These are phyloP conservation scores for Parus major DNA, from an alignment of 2,113 vertebrate genomes.

Conservation along the genomic window DNA sequence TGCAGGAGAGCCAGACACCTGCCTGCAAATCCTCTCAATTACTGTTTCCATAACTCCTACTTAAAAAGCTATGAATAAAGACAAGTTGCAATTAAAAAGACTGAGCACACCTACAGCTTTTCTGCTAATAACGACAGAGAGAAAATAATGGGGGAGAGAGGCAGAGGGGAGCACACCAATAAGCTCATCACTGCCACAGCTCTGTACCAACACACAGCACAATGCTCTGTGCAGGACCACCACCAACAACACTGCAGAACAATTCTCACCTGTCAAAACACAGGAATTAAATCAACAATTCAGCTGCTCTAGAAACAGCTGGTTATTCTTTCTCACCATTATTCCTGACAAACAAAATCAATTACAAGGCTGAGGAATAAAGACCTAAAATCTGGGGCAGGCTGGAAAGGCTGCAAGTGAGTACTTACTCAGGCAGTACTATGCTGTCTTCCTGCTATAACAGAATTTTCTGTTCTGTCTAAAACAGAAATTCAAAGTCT, in stretches of 20 bases:
- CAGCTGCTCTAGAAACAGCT: neutral
- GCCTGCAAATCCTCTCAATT: constrained; percentile 34
- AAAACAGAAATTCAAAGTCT: neutral
- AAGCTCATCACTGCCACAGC: neutral
- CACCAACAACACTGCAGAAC: neutral
- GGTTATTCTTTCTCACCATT: neutral
- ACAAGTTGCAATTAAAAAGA: constrained; percentile 52
- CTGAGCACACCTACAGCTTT: constrained; percentile 46
- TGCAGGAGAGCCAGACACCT: constrained; percentile 41
- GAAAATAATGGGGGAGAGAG: neutral
- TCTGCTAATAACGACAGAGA: neutral
- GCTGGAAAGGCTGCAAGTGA: neutral
- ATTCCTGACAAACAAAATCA: neutral
- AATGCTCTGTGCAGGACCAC: accelerated
- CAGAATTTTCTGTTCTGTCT: neutral
- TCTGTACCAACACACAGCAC: neutral
- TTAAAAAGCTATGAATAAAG: constrained; percentile 61
- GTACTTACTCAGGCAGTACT: neutral
- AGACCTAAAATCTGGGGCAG: neutral
- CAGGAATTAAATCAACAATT: neutral
- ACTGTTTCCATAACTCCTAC: constrained; percentile 57
- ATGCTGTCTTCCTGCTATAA: accelerated
- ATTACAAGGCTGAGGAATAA: neutral
- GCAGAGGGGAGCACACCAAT: neutral
- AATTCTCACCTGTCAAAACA: neutral